Conservation (phyloP, 2,888 invertebrate genomes). For the Adineta ricciae region DNA sequence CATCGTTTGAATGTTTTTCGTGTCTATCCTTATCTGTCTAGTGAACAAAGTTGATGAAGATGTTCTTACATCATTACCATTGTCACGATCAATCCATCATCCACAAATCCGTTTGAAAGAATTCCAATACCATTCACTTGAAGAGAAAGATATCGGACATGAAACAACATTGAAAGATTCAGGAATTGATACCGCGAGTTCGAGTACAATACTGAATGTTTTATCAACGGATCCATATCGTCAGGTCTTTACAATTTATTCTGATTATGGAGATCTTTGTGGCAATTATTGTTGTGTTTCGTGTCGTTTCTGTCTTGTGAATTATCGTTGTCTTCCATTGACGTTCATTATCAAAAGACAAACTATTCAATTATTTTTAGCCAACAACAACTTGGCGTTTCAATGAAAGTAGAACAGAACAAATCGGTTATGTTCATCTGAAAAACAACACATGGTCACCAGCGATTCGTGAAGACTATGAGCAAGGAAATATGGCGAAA, state of each 20-base stretch:
- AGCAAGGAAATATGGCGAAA: not conserved
- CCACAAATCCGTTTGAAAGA: not conserved
- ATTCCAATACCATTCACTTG: conserved; percentile 15
- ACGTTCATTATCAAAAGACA: not conserved
- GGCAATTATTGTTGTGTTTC: not conserved
- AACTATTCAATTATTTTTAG: not conserved
- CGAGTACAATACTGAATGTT: not conserved
- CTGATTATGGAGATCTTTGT: not conserved
- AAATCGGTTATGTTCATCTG: not conserved
- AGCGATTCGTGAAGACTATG: not conserved
- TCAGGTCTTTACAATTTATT: not conserved
- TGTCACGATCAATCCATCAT: not conserved
- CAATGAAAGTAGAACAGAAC: not conserved
- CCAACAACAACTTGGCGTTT: not conserved
- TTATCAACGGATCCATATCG: not conserved
- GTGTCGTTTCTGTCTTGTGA: not conserved
- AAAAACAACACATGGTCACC: not conserved
- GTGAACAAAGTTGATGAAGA: not conserved
- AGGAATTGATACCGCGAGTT: conserved; percentile 12
- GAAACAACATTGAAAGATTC: conserved; percentile 7
- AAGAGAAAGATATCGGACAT: not conserved
- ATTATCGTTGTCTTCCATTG: not conserved
- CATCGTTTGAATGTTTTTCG: not conserved
- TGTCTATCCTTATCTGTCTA: not conserved
- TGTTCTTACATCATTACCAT: not conserved